Evolutionary conservation across 2,888 invertebrate species (phyloP).

Genomic region (Ceramica pisi): DNA sequence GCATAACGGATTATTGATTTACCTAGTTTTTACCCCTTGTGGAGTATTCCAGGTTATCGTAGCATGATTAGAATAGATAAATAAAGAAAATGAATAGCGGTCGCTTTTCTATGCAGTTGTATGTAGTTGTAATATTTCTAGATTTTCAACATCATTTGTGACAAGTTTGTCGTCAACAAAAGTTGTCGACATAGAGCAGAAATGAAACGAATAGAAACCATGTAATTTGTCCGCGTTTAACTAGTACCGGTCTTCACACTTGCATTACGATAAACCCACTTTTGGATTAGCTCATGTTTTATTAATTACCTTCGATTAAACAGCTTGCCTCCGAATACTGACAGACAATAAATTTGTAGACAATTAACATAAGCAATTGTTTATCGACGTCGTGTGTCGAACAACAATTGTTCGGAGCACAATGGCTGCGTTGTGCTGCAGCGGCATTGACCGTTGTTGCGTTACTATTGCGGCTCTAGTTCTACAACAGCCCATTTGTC

Average conservation of each 20-base stretch:
- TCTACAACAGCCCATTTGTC: slow-evolving; percentile 42
- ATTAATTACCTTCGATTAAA: slow-evolving; percentile 1
- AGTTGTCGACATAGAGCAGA: not conserved
- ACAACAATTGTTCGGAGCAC: slow-evolving; percentile 35
- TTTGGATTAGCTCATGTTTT: slow-evolving; percentile 4
- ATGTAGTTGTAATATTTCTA: not conserved
- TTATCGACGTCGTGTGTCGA: slow-evolving; percentile 14
- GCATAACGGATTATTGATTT: slow-evolving; percentile 23
- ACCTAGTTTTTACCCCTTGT: not conserved
- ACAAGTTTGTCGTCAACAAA: not conserved
- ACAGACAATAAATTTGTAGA: slow-evolving; percentile 30
- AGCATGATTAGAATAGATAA: slow-evolving; percentile 42
- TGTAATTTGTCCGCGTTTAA: slow-evolving; percentile 12
- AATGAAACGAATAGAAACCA: not conserved
- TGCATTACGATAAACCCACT: slow-evolving; percentile 1
- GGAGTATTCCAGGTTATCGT: slow-evolving; percentile 21
- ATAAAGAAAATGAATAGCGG: slow-evolving; percentile 25
- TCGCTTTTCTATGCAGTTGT: not conserved
- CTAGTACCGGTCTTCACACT: slow-evolving; percentile 9
- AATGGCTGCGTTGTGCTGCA: slow-evolving; percentile 27
- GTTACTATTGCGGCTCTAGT: slow-evolving; percentile 22
- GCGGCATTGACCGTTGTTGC: slow-evolving; percentile 38
- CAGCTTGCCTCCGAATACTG: not conserved
- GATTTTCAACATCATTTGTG: not conserved
- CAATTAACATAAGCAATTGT: slow-evolving; percentile 21